Conservation (phyloP, 1,140 invertebrate species). For the Elymnias hypermnestra region DNA sequence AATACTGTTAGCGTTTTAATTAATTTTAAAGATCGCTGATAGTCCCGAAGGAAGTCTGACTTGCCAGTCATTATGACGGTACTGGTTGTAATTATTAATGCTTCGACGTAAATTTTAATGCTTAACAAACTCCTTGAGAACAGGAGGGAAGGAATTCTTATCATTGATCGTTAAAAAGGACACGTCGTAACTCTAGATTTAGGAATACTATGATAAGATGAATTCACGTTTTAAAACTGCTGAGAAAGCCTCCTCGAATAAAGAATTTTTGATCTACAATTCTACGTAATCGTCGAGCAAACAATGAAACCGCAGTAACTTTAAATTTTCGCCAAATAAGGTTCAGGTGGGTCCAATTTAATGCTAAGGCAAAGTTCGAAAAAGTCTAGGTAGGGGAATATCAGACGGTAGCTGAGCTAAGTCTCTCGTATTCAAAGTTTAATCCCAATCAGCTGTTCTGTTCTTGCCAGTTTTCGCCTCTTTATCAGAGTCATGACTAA, state of each 20-base stretch:
- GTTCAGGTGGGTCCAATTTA: constrained; percentile 6
- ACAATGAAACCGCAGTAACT: background rate
- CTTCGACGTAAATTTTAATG: constrained; percentile 15
- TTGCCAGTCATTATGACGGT: constrained; percentile 30
- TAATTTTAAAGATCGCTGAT: constrained; percentile 42
- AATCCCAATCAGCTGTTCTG: constrained; percentile 37
- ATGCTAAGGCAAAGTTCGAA: constrained; percentile 1
- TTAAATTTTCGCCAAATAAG: constrained; percentile 12
- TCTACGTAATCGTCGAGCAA: background rate
- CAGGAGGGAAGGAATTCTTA: too few relatives aligned
- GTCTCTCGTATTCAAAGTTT: constrained; percentile 40
- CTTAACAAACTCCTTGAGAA: too few relatives aligned
- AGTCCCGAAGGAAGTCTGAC: constrained; percentile 31
- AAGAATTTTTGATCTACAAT: too few relatives aligned
- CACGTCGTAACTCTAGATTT: too few relatives aligned
- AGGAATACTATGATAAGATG: too few relatives aligned
- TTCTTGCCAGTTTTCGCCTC: constrained; percentile 20
- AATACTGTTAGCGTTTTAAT: constrained; percentile 26
- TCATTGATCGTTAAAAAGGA: too few relatives aligned
- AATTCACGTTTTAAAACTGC: too few relatives aligned
- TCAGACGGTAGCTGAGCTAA: constrained; percentile 21
- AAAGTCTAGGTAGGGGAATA: constrained; percentile 22
- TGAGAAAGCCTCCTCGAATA: too few relatives aligned
- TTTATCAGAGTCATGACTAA: background rate
- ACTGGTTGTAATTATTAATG: too few relatives aligned